Percentiles rank a stretch among this genome's conserved stretches.
Conservation (phyloP, 2,888 invertebrate species). For the Hyposoter didymator region DNA sequence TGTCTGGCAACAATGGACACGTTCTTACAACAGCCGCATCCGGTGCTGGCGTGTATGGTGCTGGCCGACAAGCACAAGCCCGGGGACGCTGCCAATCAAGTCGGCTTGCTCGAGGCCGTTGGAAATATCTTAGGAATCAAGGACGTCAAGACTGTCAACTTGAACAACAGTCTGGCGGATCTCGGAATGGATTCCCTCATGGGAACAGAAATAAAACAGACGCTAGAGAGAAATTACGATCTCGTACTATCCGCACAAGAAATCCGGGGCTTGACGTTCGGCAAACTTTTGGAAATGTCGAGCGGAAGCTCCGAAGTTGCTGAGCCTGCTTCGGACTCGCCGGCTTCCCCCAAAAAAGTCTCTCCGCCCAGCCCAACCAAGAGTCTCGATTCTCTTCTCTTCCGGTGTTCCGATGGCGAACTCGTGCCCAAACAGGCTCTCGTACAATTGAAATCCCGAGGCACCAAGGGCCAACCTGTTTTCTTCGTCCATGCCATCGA, state of each 20-base stretch:
- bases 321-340: slow-evolving; percentile 70
- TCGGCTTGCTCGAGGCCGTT: slow-evolving; percentile 91
- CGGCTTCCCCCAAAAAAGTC: slow-evolving; percentile 82
- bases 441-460: slow-evolving; percentile 88
- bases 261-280: slow-evolving; percentile 93
- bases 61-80: slow-evolving; percentile 93
- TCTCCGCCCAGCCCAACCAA: slow-evolving; percentile 79
- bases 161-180: slow-evolving; percentile 93
- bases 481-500: slow-evolving; percentile 95
- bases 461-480: slow-evolving; percentile 85
- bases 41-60: slow-evolving; percentile 93
- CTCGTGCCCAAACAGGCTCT: slow-evolving; percentile 91
- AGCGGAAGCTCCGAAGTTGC: slow-evolving; percentile 72
- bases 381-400: slow-evolving; percentile 72
- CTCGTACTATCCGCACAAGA: slow-evolving; percentile 95
- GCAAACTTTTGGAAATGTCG: slow-evolving; percentile 88
- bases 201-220: slow-evolving; percentile 99
- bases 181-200: slow-evolving; percentile 99
- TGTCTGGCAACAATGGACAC: slow-evolving; percentile 95
- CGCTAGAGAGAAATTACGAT: slow-evolving; percentile 96
- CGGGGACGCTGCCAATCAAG: slow-evolving; percentile 86
- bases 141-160: slow-evolving; percentile 92
- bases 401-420: slow-evolving; percentile 86
- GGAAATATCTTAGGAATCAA: slow-evolving; percentile 96
- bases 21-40: slow-evolving; percentile 95